phyloP scores from a whole-genome alignment of 2,113 vertebrate genomes.

The Nycticebus coucang region DNA sequence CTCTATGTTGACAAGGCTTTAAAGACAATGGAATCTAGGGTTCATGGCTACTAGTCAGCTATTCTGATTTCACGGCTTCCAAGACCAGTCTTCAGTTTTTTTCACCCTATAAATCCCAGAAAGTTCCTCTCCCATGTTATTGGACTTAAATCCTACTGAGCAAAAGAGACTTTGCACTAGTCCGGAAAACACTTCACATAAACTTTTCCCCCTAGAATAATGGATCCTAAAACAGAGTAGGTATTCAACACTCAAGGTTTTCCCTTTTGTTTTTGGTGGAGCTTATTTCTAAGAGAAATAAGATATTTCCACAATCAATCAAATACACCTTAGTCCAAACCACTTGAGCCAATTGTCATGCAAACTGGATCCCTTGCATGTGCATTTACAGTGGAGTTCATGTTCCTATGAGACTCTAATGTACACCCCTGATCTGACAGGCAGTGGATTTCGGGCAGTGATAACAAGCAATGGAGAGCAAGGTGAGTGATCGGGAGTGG shows the following conservation, averaged over 20 bases:
- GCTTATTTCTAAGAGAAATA: background rate
- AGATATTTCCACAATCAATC: background rate
- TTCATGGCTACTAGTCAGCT: background rate
- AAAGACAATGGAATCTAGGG: background rate
- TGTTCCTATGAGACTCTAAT: no score
- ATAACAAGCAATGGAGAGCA: no score
- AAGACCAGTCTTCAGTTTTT: background rate
- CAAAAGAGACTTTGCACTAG: background rate
- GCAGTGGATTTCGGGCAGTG: no score
- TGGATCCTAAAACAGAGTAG: background rate
- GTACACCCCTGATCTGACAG: no score
- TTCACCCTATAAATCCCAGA: background rate
- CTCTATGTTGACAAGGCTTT: background rate
- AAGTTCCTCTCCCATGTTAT: background rate
- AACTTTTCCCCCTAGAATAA: background rate
- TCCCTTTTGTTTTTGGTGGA: conserved; percentile 9
- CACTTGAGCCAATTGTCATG: background rate
- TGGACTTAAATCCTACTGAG: background rate
- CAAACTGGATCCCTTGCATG: no score
- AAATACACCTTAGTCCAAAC: background rate
- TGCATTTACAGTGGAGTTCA: no score
- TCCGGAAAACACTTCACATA: background rate
- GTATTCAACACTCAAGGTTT: background rate
- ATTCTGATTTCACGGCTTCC: background rate
- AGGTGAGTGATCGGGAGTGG: no score